Evolutionary conservation across 2,888 invertebrate species (phyloP), one percentile per base, ranked within the genome.

Genomic region (Megastigmus dorsalis): DNA sequence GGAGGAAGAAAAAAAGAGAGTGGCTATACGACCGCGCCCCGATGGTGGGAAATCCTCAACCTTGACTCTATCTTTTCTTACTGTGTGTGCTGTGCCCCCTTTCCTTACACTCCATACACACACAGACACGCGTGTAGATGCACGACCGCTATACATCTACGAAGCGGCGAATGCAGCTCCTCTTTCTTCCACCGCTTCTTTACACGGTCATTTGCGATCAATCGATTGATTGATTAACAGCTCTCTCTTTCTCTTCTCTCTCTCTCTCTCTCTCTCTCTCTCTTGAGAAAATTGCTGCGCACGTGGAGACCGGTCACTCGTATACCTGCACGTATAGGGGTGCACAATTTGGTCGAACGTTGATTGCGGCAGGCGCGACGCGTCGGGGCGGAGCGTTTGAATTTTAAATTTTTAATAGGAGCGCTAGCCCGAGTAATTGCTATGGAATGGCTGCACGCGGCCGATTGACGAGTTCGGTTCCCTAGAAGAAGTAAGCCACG

Each of bases 11-110:
- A 30, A 70, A 75, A 67, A 70, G 60, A 62, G 45, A 59, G 23
- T 28, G 70, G 52, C 67, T 50, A 36, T 65, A 75, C 18, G 45
- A 28, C 75, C 68, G 50, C 78, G 77, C 78, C 77, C 79, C 74
- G 68, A 77, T 77, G 63, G 75, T 81, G 80, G 80, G 81, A 82
- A 82, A 80, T 77, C 77, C 78, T 79, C 75, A 80, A 79, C 82
- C 81, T 82, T 82, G 82, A 79, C 80, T 80, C 62, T 68, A 52
- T 63, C 18, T 55, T 70, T 68, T 59, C 38, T n/a, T n/a, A n/a
- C n/a, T n/a, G n/a, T n/a, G n/a, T n/a, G n/a, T 59, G 30, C 50
- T 50, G n/a, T n/a, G 52, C 28, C 36, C 38, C 62, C 55, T 45
- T 52, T 52, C 55, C 63, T 33, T 57, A 15, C 18, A 33, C n/a